Conservation (phyloP, 2,888 invertebrate species). For the Globia sparganii region DNA sequence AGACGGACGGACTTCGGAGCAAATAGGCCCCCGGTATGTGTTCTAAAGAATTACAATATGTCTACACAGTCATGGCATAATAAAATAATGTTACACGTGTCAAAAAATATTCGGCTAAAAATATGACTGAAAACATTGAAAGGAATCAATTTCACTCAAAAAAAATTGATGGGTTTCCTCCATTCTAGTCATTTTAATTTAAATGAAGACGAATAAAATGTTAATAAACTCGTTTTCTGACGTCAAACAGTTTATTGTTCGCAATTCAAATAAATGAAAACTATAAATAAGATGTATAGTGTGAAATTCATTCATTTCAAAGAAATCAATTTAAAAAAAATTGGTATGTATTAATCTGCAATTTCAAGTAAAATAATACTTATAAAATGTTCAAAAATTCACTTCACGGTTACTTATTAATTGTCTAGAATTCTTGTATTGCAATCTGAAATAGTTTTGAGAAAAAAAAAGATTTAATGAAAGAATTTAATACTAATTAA, state of each 20-base stretch:
- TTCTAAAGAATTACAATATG: background rate
- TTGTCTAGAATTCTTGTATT: conserved; percentile 45
- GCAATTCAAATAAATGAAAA: conserved; percentile 34
- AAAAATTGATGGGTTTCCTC: conserved; percentile 17
- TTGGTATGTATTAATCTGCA: conserved; percentile 53
- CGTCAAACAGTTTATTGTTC: conserved; percentile 34
- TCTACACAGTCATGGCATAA: background rate
- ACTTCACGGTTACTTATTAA: conserved; percentile 55
- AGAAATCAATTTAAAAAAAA: conserved; percentile 16
- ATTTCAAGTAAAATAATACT: conserved; percentile 52
- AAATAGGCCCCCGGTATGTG: no score
- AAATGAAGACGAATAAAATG: conserved; percentile 20
- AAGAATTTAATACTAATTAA: conserved; percentile 58
- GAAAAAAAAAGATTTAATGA: conserved; percentile 31
- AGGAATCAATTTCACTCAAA: conserved; percentile 8
- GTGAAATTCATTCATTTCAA: conserved; percentile 19
- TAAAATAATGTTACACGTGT: conserved; percentile 13
- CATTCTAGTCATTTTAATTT: conserved; percentile 27
- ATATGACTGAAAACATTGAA: conserved; percentile 13
- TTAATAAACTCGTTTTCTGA: conserved; percentile 25
- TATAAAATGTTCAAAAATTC: conserved; percentile 38
- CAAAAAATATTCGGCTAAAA: background rate
- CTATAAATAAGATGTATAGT: conserved; percentile 39
- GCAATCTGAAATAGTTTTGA: conserved; percentile 35
- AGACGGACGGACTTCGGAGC: no score